These are phyloP conservation scores for Pogonocichla stellata DNA, from an alignment of 2,113 vertebrate species.

Conservation along the genomic window DNA sequence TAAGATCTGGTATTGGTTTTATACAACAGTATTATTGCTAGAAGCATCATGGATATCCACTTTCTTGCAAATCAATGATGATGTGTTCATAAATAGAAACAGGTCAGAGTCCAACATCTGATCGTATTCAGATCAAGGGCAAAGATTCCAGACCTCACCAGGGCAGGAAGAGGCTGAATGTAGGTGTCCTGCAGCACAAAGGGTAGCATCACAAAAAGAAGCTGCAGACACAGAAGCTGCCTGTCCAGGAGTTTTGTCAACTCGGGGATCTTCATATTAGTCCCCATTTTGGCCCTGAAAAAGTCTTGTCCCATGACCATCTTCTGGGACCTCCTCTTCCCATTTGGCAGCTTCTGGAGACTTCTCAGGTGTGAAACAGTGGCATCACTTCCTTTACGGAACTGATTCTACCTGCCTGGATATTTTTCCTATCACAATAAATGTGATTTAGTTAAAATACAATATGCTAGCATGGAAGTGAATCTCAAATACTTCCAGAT, in stretches of 20 bases:
- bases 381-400: not conserved
- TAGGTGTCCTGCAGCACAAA: not conserved
- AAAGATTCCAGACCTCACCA: not conserved
- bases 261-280: not conserved
- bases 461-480: not conserved
- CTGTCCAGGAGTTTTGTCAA: not conserved
- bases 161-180: not conserved
- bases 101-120: not conserved
- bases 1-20: not conserved
- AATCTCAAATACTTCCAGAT: not conserved
- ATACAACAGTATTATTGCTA: not conserved
- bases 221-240: not conserved
- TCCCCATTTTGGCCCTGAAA: not conserved
- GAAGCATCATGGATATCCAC: not conserved
- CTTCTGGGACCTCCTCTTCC: not conserved
- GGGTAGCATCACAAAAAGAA: not conserved
- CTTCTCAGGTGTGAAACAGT: not conserved
- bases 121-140: not conserved
- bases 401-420: not conserved
- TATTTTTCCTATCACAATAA: not conserved
- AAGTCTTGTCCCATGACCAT: not conserved
- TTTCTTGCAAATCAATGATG: not conserved
- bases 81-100: not conserved
- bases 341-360: not conserved
- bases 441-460: not conserved